Base-by-base conservation (phyloP, 2,113 vertebrate genomes). In the Heteronetta atricapilla region DNA sequence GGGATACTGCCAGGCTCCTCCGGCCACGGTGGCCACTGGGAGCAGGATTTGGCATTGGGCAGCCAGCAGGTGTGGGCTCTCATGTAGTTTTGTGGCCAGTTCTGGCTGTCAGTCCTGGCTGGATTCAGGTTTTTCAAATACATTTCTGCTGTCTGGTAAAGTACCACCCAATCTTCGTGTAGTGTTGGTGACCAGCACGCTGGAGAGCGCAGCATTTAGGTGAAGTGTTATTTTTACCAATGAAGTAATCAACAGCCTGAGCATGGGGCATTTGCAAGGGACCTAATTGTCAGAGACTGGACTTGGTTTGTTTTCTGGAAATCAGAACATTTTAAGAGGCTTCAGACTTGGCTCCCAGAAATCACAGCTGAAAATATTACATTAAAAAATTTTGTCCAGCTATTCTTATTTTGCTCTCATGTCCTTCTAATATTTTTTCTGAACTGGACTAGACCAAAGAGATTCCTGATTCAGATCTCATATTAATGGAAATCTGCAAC, bases 171-270 rank as follows among this genome's bases (percentile, higher is more conserved):
- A 17, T 66, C 16, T 38, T 90, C 4, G 0, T 55, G 76, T n/a
- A 26, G 46, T 48, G 81, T 33, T 92, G 80, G 11, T 48, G 48
- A 48, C 33, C 22, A 60, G 53, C 52, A 4, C 50, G 16, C 78
- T 33, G 28, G 58, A 2, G 4, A 52, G 19, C 0, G 0, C 25
- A 19, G 1, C 4, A 12, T 34, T 20, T 29, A 5, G 28, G 22
- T 64, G 13, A 60, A 42, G 13, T 12, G 3, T 17, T 70, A 7
- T 14, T 68, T 55, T 76, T 58, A 62, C 67, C 10, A 73, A 6
- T 38, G 25, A 94, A 44, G 7, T 34, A 11, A 20, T 55, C 29
- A 83, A 16, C 14, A 58, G 2, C 6, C 8, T 11, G 40, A 80
- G 8, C 14, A 6, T 21, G 36, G 89, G 31, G 48, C 4, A 10